A percentile compares a stretch with the other conserved stretches of the same genome.
Evolutionary conservation across 2,113 vertebrate genomes (phyloP).

Genomic region (Thalassarche chlororhynchos): DNA sequence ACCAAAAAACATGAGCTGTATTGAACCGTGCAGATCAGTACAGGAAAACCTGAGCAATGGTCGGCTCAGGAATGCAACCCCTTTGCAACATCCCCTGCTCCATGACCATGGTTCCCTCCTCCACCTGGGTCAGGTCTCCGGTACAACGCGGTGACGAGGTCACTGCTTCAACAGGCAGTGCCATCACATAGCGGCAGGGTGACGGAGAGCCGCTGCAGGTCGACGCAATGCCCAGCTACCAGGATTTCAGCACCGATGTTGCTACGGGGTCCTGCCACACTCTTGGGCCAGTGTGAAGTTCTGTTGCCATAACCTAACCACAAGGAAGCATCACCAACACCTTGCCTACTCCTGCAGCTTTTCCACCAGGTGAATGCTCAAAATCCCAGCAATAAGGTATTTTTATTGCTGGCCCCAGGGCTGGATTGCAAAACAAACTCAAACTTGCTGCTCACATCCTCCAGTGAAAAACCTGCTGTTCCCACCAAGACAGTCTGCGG

Average conservation of each 20-base stretch:
- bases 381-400: not conserved
- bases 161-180: not conserved
- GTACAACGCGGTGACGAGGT: not conserved
- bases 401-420: not conserved
- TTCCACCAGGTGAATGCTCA: not conserved
- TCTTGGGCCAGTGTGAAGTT: not conserved
- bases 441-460: not conserved
- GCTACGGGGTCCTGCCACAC: fast-evolving
- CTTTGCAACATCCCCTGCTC: not conserved
- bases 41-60: not conserved
- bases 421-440: not conserved
- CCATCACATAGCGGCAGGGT: not conserved
- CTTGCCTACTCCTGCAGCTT: not conserved
- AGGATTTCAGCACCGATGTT: not conserved
- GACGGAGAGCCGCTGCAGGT: fast-evolving
- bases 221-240: not conserved
- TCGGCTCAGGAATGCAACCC: not conserved
- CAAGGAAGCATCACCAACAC: not conserved
- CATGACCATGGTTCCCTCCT: not conserved
- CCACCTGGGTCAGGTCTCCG: not conserved
- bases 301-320: not conserved
- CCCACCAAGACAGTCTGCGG: not conserved
- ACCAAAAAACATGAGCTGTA: not conserved
- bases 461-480: not conserved
- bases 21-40: fast-evolving